phyloP scores from a whole-genome alignment of 2,797 vertebrate genomes.

The Chaetodon trifasciatus region DNA sequence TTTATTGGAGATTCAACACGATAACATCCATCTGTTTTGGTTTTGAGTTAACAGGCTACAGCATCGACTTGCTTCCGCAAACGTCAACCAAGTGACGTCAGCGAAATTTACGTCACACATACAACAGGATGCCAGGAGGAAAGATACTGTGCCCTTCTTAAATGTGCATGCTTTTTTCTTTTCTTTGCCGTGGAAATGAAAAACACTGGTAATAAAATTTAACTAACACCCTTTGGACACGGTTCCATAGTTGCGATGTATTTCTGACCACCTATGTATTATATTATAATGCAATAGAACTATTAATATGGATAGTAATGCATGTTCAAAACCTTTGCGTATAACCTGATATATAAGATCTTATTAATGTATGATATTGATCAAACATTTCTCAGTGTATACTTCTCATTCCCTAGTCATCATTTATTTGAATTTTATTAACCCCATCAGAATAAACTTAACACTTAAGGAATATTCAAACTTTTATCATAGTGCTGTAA shows the following conservation, averaged over 20 bases:
- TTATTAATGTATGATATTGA: neutral
- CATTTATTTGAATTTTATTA: neutral
- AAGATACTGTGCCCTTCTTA: neutral
- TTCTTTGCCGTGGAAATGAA: too few species aligned
- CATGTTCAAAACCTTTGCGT: neutral
- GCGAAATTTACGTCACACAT: conserved; percentile 34
- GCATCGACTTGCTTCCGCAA: conserved; percentile 71
- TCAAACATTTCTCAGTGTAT: neutral
- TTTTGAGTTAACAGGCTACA: conserved; percentile 37
- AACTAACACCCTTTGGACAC: too few species aligned
- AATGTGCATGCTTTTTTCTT: neutral
- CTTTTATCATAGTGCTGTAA: neutral
- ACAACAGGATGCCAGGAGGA: conserved; percentile 14
- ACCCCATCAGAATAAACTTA: neutral
- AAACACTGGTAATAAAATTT: too few species aligned
- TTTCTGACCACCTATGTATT: too few species aligned
- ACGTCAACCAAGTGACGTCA: conserved; percentile 77
- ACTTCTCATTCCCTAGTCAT: neutral
- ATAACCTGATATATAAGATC: neutral
- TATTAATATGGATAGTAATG: neutral
- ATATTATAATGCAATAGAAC: too few species aligned
- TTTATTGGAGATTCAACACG: neutral
- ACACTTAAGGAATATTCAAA: neutral
- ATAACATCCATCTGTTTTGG: conserved; percentile 66
- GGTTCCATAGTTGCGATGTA: too few species aligned